Base-by-base conservation (phyloP, 2,888 invertebrate species). In the Elysia crispata region DNA sequence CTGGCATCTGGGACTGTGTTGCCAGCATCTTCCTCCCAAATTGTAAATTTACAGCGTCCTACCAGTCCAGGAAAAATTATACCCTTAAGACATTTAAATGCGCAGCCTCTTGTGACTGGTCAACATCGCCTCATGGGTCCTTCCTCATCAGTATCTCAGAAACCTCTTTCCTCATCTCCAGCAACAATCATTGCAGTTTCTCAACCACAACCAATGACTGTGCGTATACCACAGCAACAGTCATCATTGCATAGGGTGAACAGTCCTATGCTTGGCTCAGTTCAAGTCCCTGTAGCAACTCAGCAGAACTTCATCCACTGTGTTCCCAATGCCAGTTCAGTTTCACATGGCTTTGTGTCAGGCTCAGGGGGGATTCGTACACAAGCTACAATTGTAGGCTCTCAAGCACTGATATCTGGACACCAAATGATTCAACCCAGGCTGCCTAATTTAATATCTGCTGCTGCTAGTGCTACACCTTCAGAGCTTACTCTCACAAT, bases 301-400 rank as follows among this genome's bases (percentile, higher is more conserved):
- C 79, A 67, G 33, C 50, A 76, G 6, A 72, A 41, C 49, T 73
- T 76, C n/a, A 67, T 80, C 20, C 69, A 73, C 50, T 66, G 73
- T n/a, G 41, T 75, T 28, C 57, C 79, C 8, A 80, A 76, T 69
- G 23, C 75, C 23, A 31, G 54, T 3, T 41, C 41, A 41, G 41
- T 41, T 3, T 41, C 41, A 41, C 41, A 41, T 41, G 41, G 41
- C 3, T 41, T 41, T 41, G 41, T 41, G 41, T 41, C 41, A 41
- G 41, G 41, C 41, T 41, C 41, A 11, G 41, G 5, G 11, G 41
- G 41, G 11, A 41, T 41, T 41, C 41, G 41, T 41, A 41, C 41
- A 41, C 41, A 41, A 41, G 41, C 41, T 41, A 41, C 41, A 11
- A 41, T 41, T 41, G 41, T 41, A 41, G 41, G 30, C 6, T 23